Evolutionary conservation across 2,797 vertebrate genomes (phyloP), one percentile per base, ranked within the genome.

Genomic region (Nothura maculosa): DNA sequence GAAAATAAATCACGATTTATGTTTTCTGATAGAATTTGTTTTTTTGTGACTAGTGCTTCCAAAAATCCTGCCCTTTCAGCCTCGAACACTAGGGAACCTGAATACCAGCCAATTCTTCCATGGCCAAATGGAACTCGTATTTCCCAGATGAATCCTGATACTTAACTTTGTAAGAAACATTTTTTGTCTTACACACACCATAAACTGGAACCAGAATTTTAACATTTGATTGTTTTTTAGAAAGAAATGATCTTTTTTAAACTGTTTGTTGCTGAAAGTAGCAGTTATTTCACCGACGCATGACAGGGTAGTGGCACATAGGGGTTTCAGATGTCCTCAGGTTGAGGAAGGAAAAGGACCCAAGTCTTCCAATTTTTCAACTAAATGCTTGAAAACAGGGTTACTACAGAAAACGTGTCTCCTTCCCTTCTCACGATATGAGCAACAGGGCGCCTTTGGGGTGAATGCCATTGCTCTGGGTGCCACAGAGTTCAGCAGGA

Each of bases 121-220:
- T 74, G 72, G 61, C 80, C 81, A 82, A 17, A 0, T 24, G 38
- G 68, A 92, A 81, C 47, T 90, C 1, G 0, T 77, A 86, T 80
- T 90, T 92, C 68, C 66, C 72, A 28, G 34, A 40, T 40, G 18
- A 91, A 87, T 78, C 50, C 50, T 90, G 64, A 77, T 66, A 69
- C 69, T 73, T 89, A 27, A 32, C 34, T 72, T 36, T 38, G 45
- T 38, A 72, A 90, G 22, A 60, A 82, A 54, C 40, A n/a, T 40
- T 47, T 85, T 67, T n/a, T 7, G 7, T 82, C 42, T 69, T 50
- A 22, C 12, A 57, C 7, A 36, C 0, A 0, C 30, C 77, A 42
- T 48, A 89, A 95, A 75, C 32, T 66, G 76, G 27, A 88, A 93
- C 36, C 22, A 84, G 96, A 88, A 62, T 52, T 34, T 34, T 12